Evolutionary conservation across 2,113 vertebrate genomes (phyloP), one percentile per base, ranked within the genome.

Genomic region (Xenus cinereus): DNA sequence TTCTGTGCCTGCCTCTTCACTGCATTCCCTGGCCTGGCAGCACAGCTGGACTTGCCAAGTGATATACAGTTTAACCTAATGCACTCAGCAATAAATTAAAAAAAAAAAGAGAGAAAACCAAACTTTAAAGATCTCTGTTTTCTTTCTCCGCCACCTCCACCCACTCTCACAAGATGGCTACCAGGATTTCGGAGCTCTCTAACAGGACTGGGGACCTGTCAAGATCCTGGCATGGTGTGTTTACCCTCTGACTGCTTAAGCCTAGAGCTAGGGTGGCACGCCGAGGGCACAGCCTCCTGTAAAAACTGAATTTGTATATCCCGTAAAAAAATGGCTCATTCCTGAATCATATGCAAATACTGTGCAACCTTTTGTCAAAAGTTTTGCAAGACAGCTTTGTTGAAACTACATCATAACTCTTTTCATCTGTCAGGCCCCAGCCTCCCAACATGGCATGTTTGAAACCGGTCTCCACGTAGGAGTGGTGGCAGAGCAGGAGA

Each of bases 301-400:
- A 97, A 97, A 95, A 93, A 95, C 86, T 86, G 80, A 95, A 98
- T 98, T 98, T 98, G 97, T 98, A 97, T 98, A 98, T 98, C 98
- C 97, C 69, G 92, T 98, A 98, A 98, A 98, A 97, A 95, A 93
- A 96, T 94, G 94, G 95, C 97, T 98, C 95, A 97, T 90, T 92
- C 96, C 91, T 98, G 98, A 98, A 97, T 98, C 98, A 98, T 98
- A 98, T 98, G 98, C 98, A 98, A 98, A 98, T 98, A 66, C 28
- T 35, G 37, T 79, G 94, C 93, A 97, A 98, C 97, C 97, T 98
- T 95, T 83, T 93, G 96, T 95, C 92, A 63, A 75, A 95, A 41
- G 95, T 97, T 98, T 98, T 97, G 97, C 45, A 93, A 98, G 98
- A 97, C 62, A 78, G 84, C 93, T 96, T 92, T 95, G 93, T 92